A percentile compares a stretch with the other conserved stretches of the same genome.
phyloP scores from a whole-genome alignment of 1,140 invertebrate genomes.

The Sinella curviseta region DNA sequence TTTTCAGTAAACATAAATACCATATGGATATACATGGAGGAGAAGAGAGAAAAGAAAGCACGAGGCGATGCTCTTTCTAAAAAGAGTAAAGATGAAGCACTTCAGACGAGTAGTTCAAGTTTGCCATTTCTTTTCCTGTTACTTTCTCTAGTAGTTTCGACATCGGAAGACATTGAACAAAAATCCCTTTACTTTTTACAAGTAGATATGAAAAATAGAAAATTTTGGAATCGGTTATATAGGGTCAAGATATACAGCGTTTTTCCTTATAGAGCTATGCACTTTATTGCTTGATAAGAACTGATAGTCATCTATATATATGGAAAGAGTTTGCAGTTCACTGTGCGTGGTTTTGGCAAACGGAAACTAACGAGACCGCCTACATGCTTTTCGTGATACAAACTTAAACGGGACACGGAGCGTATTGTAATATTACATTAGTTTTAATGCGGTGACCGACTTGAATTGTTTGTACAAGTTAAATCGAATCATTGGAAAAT shows the following conservation, averaged over 20 bases:
- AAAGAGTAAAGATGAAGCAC: neutral
- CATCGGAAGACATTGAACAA: neutral
- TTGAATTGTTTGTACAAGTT: too few species aligned
- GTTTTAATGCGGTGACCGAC: too few species aligned
- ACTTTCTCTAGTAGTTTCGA: too few species aligned
- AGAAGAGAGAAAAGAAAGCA: neutral
- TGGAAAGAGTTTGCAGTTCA: too few species aligned
- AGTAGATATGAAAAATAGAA: neutral
- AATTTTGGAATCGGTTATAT: constrained; percentile 5
- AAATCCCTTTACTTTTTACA: neutral
- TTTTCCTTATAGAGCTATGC: neutral
- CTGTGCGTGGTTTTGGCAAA: constrained; percentile 20
- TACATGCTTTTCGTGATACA: neutral
- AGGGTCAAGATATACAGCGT: too few species aligned
- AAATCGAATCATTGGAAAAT: too few species aligned
- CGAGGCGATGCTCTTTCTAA: too few species aligned
- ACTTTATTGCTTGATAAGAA: neutral
- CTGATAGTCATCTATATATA: neutral
- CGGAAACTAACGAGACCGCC: constrained; percentile 11
- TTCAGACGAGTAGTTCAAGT: neutral
- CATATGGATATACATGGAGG: neutral
- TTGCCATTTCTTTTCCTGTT: neutral
- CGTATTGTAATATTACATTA: too few species aligned
- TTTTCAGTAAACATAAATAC: neutral
- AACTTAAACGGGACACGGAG: too few species aligned